phyloP scores from a whole-genome alignment of 2,888 invertebrate species.

The Operophtera brumata region DNA sequence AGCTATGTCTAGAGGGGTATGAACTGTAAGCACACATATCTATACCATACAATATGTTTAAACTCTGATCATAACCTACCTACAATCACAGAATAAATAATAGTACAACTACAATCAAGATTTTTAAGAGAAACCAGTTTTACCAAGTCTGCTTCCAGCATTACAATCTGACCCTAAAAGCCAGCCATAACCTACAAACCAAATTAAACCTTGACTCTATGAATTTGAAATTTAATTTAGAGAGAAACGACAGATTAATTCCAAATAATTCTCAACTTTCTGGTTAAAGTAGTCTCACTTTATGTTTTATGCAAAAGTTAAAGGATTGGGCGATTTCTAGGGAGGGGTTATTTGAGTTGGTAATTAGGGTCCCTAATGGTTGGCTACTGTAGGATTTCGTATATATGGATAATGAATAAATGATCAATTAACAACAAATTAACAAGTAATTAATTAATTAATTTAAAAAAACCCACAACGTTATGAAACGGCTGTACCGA shows the following conservation, averaged over 20 bases:
- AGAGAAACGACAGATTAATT: conserved; percentile 6
- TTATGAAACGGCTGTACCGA: no score
- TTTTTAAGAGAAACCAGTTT: neutral
- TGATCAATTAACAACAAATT: no score
- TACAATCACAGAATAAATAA: no score
- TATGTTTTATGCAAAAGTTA: conserved; percentile 19
- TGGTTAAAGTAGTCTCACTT: conserved; percentile 6
- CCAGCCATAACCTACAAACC: neutral
- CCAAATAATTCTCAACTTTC: conserved; percentile 5
- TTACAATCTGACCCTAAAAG: conserved; percentile 2
- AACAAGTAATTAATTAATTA: no score
- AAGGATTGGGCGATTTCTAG: conserved; percentile 11
- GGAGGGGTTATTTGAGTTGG: conserved; percentile 7
- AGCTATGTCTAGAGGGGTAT: no score
- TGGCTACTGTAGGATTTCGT: neutral
- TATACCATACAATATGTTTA: no score
- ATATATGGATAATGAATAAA: neutral
- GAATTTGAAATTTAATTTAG: conserved; percentile 14
- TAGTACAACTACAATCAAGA: no score
- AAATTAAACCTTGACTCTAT: conserved; percentile 2
- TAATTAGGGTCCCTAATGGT: conserved; percentile 6
- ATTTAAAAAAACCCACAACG: no score
- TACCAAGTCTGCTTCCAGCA: conserved; percentile 1
- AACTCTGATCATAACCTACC: no score
- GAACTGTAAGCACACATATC: no score